These are phyloP conservation scores for Tethya wilhelma DNA, from an alignment of 37 sponge, comb jelly and placozoan species.

Conservation along the genomic window DNA sequence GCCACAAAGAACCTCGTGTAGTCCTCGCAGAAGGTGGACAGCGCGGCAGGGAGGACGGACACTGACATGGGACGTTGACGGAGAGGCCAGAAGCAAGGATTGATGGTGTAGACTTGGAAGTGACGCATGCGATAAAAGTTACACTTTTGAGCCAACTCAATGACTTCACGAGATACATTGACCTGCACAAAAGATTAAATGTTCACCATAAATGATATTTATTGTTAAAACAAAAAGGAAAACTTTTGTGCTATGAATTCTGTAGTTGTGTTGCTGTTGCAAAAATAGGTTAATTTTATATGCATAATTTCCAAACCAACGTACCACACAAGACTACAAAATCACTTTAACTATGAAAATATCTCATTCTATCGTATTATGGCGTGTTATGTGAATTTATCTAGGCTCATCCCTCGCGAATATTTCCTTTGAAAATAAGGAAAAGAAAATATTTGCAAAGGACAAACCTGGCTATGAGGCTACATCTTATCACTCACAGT, in stretches of 20 bases:
- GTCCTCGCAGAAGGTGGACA: conserved; percentile 55
- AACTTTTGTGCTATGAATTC: neutral
- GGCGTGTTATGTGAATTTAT: too few relatives aligned
- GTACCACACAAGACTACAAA: too few relatives aligned
- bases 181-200: neutral
- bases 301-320: too few relatives aligned
- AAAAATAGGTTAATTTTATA: too few relatives aligned
- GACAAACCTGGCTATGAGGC: too few relatives aligned
- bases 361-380: too few relatives aligned
- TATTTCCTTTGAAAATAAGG: too few relatives aligned
- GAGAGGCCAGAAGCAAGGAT: conserved; percentile 73
- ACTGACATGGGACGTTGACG: conserved; percentile 6
- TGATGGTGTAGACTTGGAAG: conserved; percentile 50
- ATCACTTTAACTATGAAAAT: too few relatives aligned
- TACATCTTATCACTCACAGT: conserved; percentile 15
- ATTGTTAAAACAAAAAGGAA: neutral
- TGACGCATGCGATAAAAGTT: conserved; percentile 37
- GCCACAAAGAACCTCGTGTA: conserved; percentile 48
- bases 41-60: conserved; percentile 43
- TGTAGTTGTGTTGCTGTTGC: neutral
- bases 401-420: too few relatives aligned
- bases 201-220: neutral
- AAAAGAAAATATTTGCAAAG: too few relatives aligned
- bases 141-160: conserved; percentile 39
- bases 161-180: conserved; percentile 19